Conservation (phyloP, 64 coral and sea anemone genomes). For the Montipora foliosa region DNA sequence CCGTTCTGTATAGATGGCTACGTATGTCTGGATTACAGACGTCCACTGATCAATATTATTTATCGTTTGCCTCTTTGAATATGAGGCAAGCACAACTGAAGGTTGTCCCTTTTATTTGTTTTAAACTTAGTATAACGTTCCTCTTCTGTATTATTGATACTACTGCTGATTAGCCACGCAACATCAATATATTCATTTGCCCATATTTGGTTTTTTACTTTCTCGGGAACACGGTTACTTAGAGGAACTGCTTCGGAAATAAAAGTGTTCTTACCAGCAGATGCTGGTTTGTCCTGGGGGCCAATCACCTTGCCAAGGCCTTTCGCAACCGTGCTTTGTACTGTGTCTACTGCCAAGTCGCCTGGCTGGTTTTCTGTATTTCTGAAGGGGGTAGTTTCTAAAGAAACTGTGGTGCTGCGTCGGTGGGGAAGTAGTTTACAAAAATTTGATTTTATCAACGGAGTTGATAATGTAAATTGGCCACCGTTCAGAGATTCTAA, state of each 20-base stretch:
- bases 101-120: neutral
- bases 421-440: too few species aligned
- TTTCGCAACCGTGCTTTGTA: neutral
- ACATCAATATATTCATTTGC: conserved; percentile 14
- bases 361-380: neutral
- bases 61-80: neutral
- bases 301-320: neutral
- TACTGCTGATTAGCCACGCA: neutral
- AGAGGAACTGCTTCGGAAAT: neutral
- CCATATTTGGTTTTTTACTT: conserved; percentile 14
- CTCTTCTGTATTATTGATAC: neutral
- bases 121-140: neutral
- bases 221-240: neutral
- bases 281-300: neutral
- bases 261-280: conserved; percentile 7
- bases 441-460: too few species aligned
- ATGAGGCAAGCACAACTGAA: neutral
- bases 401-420: too few species aligned
- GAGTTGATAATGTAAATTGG: too few species aligned
- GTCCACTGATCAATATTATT: conserved; percentile 46
- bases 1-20: conserved; percentile 42
- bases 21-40: conserved; percentile 45
- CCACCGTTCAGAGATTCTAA: too few species aligned
- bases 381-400: neutral
- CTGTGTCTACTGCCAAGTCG: neutral